Evolutionary conservation across 2,113 vertebrate species (phyloP).

Genomic region (Genyomyrus donnyi): DNA sequence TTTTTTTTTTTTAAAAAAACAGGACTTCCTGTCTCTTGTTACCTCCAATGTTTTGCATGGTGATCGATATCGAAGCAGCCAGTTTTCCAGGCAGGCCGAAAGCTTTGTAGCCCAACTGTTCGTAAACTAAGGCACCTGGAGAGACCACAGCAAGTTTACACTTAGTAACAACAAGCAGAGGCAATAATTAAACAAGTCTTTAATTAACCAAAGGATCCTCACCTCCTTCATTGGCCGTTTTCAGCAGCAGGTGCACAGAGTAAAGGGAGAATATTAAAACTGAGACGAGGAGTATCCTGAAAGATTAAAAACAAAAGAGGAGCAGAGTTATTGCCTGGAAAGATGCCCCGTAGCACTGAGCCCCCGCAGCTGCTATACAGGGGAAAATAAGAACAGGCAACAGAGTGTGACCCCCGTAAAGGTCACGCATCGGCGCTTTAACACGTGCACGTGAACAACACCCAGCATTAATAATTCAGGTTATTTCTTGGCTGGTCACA

Average conservation of each 20-base stretch:
- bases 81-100: conserved; percentile 89
- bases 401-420: not conserved
- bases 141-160: not conserved
- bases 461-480: not conserved
- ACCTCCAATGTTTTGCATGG: conserved; percentile 98
- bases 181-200: not conserved
- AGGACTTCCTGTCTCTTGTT: not conserved
- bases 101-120: conserved; percentile 88
- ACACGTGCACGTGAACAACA: not conserved
- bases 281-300: conserved; percentile 77
- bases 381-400: not conserved
- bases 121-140: conserved; percentile 83
- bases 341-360: not conserved
- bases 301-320: conserved; percentile 21
- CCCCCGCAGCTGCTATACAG: not conserved
- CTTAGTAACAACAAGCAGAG: not conserved
- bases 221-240: conserved; percentile 98
- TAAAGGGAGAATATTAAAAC: conserved; percentile 90
- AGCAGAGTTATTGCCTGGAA: not conserved
- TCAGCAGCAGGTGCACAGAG: conserved; percentile 93
- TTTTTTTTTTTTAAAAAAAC: not conserved
- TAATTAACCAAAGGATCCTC: conserved; percentile 27
- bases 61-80: conserved; percentile 85
- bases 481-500: not conserved
- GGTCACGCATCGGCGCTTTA: not conserved